Evolutionary conservation across 2,888 invertebrate genomes (phyloP), one percentile per base, ranked within the genome.

Genomic region (Reticulitermes lucifugus): DNA sequence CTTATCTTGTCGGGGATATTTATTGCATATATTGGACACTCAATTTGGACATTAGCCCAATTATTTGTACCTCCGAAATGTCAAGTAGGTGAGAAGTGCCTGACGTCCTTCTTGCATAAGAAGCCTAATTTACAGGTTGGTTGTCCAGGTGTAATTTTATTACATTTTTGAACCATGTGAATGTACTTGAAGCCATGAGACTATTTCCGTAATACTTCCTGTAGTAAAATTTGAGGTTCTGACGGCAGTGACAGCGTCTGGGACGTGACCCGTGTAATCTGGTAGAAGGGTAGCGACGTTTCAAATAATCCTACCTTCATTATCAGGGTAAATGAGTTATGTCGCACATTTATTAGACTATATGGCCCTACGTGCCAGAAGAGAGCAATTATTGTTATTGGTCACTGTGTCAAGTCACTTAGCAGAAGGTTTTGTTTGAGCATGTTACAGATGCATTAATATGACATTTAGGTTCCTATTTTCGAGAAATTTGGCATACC

Each of bases 41-140:
- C 96, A 84, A 95, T 96, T 90, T 96, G 96, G 93, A 94, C 94
- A 88, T 92, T 96, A 90, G 94, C 94, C 84, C 93, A 94, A 89
- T 93, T 96, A 88, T 96, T 96, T 90, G 93, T 94, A 86, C 93
- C 94, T 65, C 95, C 96, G 43, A 91, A 93, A 87, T 97, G 97
- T 90, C 92, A 91, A 89, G 91, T 92, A 89, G 93, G 93, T 89
- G 93, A 94, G 88, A 90, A 90, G 88, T 97, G 97, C 91, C 94
- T 95, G 88, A 91, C 92, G 73, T 96, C 96, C 0, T 95, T 94
- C 91, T 92, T 97, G 88, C 91, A 93, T 88, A 91, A 92, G 65
- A 93, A 94, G 88, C 96, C 96, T 29, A 92, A 93, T 84, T 92
- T 96, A 89, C 94, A 89, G 87, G 89, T 89, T 86, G 85, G 85